Percentiles rank a stretch among this genome's conserved stretches.
Evolutionary conservation across 1,140 invertebrate species (phyloP).

Genomic region (Rhagoletis zephyria): DNA sequence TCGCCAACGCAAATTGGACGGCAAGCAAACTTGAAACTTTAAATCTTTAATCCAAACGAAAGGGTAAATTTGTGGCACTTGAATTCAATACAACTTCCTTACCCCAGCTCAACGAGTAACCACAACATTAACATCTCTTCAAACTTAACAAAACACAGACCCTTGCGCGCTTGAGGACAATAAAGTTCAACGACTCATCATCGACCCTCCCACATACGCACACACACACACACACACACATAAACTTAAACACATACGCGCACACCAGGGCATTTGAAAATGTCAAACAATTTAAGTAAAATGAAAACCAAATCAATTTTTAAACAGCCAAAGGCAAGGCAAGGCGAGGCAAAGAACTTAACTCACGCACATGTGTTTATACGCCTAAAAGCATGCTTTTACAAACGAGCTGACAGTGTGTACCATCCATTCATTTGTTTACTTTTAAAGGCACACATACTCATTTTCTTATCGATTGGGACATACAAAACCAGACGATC

Average conservation of each 20-base stretch:
- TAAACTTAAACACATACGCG: not conserved
- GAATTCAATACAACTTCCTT: not conserved
- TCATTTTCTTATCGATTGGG: not conserved
- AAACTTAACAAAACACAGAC: slow-evolving; percentile 6
- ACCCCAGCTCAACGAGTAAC: not conserved
- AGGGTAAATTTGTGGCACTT: slow-evolving; percentile 8
- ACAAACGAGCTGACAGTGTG: not conserved
- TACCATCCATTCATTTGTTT: not conserved
- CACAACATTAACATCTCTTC: not conserved
- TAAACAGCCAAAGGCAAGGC: not conserved
- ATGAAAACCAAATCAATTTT: slow-evolving; percentile 38
- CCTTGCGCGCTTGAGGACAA: not conserved
- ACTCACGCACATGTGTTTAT: not conserved
- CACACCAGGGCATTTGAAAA: not conserved
- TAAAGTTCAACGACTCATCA: slow-evolving; percentile 28
- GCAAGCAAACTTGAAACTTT: not conserved
- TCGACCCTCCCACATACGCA: not conserved
- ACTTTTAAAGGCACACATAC: not conserved
- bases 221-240: too few relatives aligned
- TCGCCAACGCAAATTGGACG: not conserved
- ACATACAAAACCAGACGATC: not conserved
- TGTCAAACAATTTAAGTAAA: slow-evolving; percentile 33
- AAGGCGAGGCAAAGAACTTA: not conserved
- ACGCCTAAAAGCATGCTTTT: not conserved
- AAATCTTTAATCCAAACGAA: slow-evolving; percentile 28